phyloP scores from a whole-genome alignment of 2,797 vertebrate genomes.

The Calcarius lapponicus region DNA sequence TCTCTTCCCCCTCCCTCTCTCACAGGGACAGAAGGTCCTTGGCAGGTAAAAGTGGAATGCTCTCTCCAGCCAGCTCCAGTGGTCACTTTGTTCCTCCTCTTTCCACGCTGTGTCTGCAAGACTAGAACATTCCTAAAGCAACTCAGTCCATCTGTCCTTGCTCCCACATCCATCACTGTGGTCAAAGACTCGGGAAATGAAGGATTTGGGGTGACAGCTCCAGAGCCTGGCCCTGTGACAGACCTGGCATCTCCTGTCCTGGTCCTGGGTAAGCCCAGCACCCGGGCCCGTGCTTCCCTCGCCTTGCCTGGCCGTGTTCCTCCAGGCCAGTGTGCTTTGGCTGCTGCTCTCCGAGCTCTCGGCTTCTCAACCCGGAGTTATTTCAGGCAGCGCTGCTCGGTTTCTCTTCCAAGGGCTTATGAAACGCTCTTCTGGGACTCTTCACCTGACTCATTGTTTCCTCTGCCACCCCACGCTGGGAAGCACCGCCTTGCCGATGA shows the following conservation, averaged over 20 bases:
- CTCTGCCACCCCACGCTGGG: slow-evolving; percentile 55
- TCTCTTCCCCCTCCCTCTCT: not conserved
- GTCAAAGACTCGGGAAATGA: fast-evolving
- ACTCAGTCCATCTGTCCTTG: not conserved
- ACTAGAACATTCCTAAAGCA: not conserved
- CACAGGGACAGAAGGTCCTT: not conserved
- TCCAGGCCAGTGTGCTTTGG: slow-evolving; percentile 49
- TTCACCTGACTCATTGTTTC: slow-evolving; percentile 59
- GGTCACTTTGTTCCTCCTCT: not conserved
- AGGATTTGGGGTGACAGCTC: not conserved
- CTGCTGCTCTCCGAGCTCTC: not conserved
- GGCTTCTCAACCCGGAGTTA: slow-evolving; percentile 39
- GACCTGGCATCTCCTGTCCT: not conserved
- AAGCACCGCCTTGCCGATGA: not conserved
- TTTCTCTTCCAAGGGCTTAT: slow-evolving; percentile 60
- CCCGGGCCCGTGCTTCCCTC: not conserved
- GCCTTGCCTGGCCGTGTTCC: not conserved
- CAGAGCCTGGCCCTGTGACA: not conserved
- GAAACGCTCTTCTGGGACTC: slow-evolving; percentile 42
- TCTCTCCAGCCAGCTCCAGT: not conserved
- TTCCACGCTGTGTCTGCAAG: not conserved
- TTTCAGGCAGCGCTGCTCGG: slow-evolving; percentile 40
- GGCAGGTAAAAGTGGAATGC: not conserved
- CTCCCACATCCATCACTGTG: not conserved
- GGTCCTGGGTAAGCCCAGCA: not conserved